Percentiles rank a stretch among this genome's conserved stretches.
Conservation (phyloP, 2,888 invertebrate genomes). For the Ectemnius lituratus region DNA sequence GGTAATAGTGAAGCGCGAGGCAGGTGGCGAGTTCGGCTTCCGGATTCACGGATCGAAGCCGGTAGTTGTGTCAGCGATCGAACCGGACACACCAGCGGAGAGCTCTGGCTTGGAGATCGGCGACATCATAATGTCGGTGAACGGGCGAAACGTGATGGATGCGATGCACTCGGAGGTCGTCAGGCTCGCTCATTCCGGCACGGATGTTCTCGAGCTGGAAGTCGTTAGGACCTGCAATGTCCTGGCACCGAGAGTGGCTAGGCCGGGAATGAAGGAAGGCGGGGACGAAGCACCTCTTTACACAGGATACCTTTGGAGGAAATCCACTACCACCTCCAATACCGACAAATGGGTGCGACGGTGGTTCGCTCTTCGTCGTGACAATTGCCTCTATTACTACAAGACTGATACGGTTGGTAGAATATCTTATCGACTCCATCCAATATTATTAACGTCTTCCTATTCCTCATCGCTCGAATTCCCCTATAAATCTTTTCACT, state of each 20-base stretch:
- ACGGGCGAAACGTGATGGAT: constrained; percentile 93
- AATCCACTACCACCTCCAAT: constrained; percentile 81
- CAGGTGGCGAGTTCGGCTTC: constrained; percentile 93
- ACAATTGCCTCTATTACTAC: constrained; percentile 96
- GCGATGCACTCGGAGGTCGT: constrained; percentile 96
- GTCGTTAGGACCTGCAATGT: constrained; percentile 93
- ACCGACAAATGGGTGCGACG: constrained; percentile 89
- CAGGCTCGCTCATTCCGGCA: constrained; percentile 92
- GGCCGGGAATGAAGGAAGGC: constrained; percentile 79
- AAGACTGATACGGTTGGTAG: constrained; percentile 90
- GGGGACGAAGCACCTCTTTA: constrained; percentile 80
- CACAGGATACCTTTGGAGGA: constrained; percentile 88
- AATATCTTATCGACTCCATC: neutral
- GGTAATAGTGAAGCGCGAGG: constrained; percentile 89
- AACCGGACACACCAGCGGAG: constrained; percentile 96
- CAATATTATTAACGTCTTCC: neutral
- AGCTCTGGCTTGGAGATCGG: constrained; percentile 95
- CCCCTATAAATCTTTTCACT: too few species aligned
- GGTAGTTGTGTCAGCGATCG: constrained; percentile 97
- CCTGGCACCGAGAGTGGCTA: constrained; percentile 84
- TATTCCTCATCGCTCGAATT: too few species aligned
- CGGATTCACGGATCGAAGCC: constrained; percentile 97
- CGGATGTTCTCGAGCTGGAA: constrained; percentile 91
- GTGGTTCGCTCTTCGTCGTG: constrained; percentile 94
- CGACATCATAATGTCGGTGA: constrained; percentile 95